These are phyloP conservation scores for Oxyura jamaicensis DNA, from an alignment of 2,113 vertebrate species.

Conservation along the genomic window DNA sequence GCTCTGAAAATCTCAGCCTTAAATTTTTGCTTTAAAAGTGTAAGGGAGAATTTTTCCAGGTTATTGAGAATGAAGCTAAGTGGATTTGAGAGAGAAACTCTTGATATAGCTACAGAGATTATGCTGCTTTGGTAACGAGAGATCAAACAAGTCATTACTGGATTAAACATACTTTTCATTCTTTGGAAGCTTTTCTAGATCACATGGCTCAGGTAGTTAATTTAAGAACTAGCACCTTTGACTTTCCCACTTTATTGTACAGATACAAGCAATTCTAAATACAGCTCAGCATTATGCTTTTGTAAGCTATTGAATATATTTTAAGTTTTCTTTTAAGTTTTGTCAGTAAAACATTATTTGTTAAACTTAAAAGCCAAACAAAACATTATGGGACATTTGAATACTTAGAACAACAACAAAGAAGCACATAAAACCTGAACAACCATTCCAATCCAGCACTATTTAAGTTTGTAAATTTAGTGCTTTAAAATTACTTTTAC, in stretches of 20 bases:
- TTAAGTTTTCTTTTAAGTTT: background rate
- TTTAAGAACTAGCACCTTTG: background rate
- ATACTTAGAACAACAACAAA: background rate
- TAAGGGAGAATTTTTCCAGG: background rate
- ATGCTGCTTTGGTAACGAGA: background rate
- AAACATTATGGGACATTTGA: background rate
- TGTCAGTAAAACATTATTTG: background rate
- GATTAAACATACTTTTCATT: slow-evolving; percentile 49
- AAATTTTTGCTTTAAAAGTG: background rate
- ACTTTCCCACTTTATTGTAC: background rate
- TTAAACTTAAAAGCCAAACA: background rate
- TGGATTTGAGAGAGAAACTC: background rate
- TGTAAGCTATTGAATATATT: background rate
- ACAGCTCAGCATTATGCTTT: background rate
- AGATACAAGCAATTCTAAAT: background rate
- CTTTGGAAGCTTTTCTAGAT: slow-evolving; percentile 37
- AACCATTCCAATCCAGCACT: background rate
- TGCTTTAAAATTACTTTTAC: background rate
- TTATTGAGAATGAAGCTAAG: background rate
- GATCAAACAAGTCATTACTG: slow-evolving; percentile 7
- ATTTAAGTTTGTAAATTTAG: background rate
- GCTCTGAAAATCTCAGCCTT: background rate
- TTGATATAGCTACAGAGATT: background rate
- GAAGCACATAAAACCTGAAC: background rate
- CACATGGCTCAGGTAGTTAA: slow-evolving; percentile 8